Evolutionary conservation across 2,888 invertebrate species (phyloP).

Genomic region (Drosophila longiperda): DNA sequence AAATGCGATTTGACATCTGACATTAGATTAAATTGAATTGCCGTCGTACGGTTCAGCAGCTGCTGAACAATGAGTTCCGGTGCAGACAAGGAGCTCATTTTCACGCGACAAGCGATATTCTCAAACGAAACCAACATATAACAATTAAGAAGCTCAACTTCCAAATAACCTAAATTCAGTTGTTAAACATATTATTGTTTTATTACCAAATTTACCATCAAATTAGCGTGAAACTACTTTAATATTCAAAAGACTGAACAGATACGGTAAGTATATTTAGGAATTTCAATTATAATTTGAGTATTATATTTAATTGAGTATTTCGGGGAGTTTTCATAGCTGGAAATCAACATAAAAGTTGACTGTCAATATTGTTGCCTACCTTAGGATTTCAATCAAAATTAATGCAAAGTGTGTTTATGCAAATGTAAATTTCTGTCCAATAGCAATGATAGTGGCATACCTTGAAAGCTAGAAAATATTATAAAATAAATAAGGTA

Average conservation of each 20-base stretch:
- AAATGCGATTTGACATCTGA: conserved; percentile 46
- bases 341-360: not conserved
- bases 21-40: conserved; percentile 12
- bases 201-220: not conserved
- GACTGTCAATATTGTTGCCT: not conserved
- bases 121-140: not conserved
- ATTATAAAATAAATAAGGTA: not conserved
- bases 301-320: no score
- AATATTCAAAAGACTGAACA: not conserved
- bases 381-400: not conserved
- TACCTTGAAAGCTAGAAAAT: not conserved
- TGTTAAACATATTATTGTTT: not conserved
- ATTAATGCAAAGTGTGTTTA: not conserved
- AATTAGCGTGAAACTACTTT: not conserved
- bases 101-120: not conserved
- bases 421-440: not conserved
- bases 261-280: not conserved
- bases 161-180: not conserved
- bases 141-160: not conserved
- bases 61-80: not conserved
- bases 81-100: not conserved
- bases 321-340: not conserved
- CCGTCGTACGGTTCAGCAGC: not conserved
- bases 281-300: not conserved
- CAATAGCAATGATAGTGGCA: not conserved